Base-by-base conservation (phyloP, 2,888 invertebrate genomes). In the Crematogaster levior region DNA sequence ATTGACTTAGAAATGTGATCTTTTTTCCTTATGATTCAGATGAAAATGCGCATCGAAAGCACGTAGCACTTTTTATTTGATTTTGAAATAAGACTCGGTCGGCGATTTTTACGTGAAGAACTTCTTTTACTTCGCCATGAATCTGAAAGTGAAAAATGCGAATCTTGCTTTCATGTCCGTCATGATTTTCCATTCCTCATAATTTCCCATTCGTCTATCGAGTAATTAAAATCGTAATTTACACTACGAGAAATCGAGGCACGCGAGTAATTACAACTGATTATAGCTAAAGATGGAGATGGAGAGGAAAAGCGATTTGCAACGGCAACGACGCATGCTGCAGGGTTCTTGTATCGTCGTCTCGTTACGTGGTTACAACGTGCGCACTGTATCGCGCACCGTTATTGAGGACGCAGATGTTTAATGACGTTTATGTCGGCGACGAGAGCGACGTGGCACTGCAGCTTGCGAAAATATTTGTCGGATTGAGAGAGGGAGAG, bases 361-460 rank as follows among this genome's bases (percentile, higher is more conserved):
- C 85, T 86, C 86, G 87, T 89, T 88, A 83, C 80, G 65, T 66
- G 80, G 82, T 85, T 89, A 48, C 12, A 65, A 81, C 79, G 79
- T 73, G 82, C 63, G 72, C 81, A 61, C 68, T 77, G 66, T 74
- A 81, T 85, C 85, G 63, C 81, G 53, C 77, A 51, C 72, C 82
- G 87, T 88, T 91, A 89, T 91, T 90, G 88, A 87, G 84, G 85
- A 83, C 83, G 84, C 84, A 90, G 87, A 84, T 84, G 84, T 91
- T 87, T 91, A 91, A 91, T 84, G 89, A 90, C 86, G 87, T 89
- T 85, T 65, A 86, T 60, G 77, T 61, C 65, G 61, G 37, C 66
- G 80, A 70, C 58, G 74, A 65, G 34, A 53, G 24, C 40, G 51
- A 56, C 10, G 40, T 12, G 66, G 51, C 63, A 46, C 60, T 9